A percentile compares a stretch with the other conserved stretches of the same genome.
These are phyloP conservation scores for Vidua macroura DNA, from an alignment of 2,113 vertebrate species.

Conservation along the genomic window DNA sequence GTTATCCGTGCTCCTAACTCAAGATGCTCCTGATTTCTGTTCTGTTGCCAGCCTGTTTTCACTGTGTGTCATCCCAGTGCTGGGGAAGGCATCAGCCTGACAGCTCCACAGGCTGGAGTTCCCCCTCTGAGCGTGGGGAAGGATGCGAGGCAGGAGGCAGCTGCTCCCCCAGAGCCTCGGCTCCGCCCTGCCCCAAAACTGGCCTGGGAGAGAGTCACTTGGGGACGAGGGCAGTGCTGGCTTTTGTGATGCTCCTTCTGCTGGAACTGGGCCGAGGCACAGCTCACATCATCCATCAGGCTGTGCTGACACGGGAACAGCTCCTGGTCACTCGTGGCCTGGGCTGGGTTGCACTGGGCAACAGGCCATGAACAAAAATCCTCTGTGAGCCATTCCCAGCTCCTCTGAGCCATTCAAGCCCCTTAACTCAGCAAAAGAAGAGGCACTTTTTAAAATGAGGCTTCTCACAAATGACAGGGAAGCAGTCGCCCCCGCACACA, in stretches of 20 bases:
- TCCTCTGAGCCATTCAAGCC: background rate
- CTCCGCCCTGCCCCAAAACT: background rate
- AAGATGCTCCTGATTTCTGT: background rate
- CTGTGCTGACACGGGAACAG: background rate
- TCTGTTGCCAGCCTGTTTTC: background rate
- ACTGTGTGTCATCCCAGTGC: background rate
- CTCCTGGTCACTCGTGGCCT: background rate
- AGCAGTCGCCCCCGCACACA: slow-evolving; percentile 38
- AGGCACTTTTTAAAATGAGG: slow-evolving; percentile 21
- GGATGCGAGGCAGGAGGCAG: background rate
- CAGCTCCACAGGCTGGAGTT: background rate
- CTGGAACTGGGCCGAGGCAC: background rate
- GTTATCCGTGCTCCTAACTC: background rate
- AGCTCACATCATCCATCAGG: background rate
- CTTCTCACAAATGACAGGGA: slow-evolving; percentile 37
- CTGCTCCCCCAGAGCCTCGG: background rate
- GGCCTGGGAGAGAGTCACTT: background rate
- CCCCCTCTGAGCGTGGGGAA: background rate
- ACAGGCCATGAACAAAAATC: background rate
- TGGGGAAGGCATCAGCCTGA: background rate
- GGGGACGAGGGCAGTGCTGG: background rate
- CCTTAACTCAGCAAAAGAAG: background rate
- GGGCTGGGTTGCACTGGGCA: background rate
- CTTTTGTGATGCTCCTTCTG: background rate
- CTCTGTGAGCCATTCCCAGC: background rate